These are phyloP conservation scores for Ophioninae sp. DNA, from an alignment of 2,888 invertebrate genomes.

Conservation along the genomic window DNA sequence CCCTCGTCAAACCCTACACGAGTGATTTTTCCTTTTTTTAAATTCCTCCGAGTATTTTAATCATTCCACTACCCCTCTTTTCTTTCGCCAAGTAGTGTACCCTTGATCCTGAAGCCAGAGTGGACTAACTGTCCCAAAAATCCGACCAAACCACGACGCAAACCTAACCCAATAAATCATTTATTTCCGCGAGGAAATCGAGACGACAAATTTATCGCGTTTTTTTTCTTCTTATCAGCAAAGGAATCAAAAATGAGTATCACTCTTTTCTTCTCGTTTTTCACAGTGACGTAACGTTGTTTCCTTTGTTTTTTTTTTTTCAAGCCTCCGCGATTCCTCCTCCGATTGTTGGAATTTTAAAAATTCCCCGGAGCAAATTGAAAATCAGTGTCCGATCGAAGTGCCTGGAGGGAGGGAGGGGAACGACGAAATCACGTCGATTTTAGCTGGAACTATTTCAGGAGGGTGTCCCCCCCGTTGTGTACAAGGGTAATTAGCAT, in stretches of 20 bases:
- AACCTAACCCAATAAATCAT: too few relatives aligned
- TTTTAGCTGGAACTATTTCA: conserved; percentile 38
- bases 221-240: neutral
- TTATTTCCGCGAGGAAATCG: neutral
- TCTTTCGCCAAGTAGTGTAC: neutral
- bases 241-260: neutral
- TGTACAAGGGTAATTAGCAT: conserved; percentile 45
- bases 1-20: neutral
- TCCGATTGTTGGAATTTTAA: neutral
- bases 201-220: neutral
- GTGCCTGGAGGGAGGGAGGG: neutral
- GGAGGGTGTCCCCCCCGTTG: conserved; percentile 22
- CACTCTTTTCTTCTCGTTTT: neutral
- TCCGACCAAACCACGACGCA: too few relatives aligned
- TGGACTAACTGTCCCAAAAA: too few relatives aligned
- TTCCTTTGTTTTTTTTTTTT: neutral
- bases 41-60: neutral
- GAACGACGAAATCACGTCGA: conserved; percentile 25
- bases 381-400: conserved; percentile 49
- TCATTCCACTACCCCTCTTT: neutral
- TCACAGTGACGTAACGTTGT: neutral
- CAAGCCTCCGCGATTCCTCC: neutral
- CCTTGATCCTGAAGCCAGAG: neutral
- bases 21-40: neutral
- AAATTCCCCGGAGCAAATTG: conserved; percentile 16